A percentile compares a stretch with the other conserved stretches of the same genome.
phyloP scores from a whole-genome alignment of 2,888 invertebrate genomes.

The Ceraclea dissimilis region DNA sequence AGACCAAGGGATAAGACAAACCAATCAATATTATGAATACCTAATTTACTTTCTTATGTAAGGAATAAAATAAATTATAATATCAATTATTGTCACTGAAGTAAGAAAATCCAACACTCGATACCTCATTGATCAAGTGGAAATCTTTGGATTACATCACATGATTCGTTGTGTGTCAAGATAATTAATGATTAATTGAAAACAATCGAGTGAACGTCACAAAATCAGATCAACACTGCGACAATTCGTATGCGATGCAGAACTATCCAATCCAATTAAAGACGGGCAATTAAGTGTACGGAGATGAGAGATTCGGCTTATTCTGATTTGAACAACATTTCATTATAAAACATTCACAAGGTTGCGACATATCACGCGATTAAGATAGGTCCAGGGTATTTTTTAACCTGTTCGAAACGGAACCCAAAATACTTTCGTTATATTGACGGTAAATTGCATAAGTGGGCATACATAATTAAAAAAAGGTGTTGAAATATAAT shows the following conservation, averaged over 20 bases:
- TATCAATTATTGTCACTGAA: too few relatives aligned
- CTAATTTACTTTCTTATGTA: too few relatives aligned
- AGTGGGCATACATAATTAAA: too few relatives aligned
- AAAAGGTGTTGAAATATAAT: too few relatives aligned
- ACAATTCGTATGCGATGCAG: neutral
- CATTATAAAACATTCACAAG: slow-evolving; percentile 14
- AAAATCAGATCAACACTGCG: slow-evolving; percentile 1
- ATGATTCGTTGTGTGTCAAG: neutral
- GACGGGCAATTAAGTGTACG: neutral
- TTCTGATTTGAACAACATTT: slow-evolving; percentile 7
- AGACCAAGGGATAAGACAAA: too few relatives aligned
- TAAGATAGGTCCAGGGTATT: neutral
- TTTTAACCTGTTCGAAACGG: too few relatives aligned
- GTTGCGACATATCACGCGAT: slow-evolving; percentile 18
- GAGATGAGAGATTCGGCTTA: neutral
- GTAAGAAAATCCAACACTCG: too few relatives aligned
- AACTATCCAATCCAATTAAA: neutral
- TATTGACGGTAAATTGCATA: too few relatives aligned
- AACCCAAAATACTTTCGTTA: too few relatives aligned
- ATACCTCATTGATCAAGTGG: neutral
- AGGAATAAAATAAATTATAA: too few relatives aligned
- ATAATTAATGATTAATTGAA: slow-evolving; percentile 12
- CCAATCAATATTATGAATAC: too few relatives aligned
- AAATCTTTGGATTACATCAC: neutral
- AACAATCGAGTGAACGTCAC: slow-evolving; percentile 6